Evolutionary conservation across 1,140 invertebrate species (phyloP), one percentile per base, ranked within the genome.

Genomic region (Teleopsis dalmanni): DNA sequence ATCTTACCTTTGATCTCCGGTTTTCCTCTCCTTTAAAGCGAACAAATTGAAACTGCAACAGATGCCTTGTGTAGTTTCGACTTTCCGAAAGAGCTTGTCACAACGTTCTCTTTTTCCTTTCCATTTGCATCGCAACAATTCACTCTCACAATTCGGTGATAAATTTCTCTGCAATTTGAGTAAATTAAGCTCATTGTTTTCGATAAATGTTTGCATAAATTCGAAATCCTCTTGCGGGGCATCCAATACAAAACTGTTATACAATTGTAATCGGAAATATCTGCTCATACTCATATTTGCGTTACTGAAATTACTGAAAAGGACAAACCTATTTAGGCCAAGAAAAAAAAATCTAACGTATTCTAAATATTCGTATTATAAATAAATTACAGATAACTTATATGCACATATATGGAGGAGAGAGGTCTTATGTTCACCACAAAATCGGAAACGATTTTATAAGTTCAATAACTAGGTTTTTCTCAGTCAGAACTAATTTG

Each of bases 1-100:
- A n/a, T n/a, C n/a, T 36, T 44, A 44, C 42, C 42, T 22, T 36
- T 35, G 18, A 49, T 48, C 21, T 34, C 11, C 13, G 16, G 22
- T 18, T 3, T 16, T 7, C 48, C n/a, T 58, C 40, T 26, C 52
- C n/a, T 56, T 34, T 54, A 57, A n/a, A 42, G 29, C 73, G 42
- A 65, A 72, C 35, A 78, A 79, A 55, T 81, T 82, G 48, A 82
- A 83, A 10, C 74, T 72, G 54, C 82, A 84, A 42, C 82, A 84
- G 4, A 75, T 51, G 13, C 76, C 77, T 29, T 78, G 60, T 1
- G 74, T 52, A 0, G 77, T 76, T 48, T 74, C 73, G 3, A 76
- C 67, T 29, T 67, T 57, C 18, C 72, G 55, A 50, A 85, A 81
- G 2, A 82, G 46, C 11, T 60, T 55, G 0, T 70, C 57, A 47